Conservation (phyloP, 2,797 vertebrate genomes). For the Moxostoma hubbsi region DNA sequence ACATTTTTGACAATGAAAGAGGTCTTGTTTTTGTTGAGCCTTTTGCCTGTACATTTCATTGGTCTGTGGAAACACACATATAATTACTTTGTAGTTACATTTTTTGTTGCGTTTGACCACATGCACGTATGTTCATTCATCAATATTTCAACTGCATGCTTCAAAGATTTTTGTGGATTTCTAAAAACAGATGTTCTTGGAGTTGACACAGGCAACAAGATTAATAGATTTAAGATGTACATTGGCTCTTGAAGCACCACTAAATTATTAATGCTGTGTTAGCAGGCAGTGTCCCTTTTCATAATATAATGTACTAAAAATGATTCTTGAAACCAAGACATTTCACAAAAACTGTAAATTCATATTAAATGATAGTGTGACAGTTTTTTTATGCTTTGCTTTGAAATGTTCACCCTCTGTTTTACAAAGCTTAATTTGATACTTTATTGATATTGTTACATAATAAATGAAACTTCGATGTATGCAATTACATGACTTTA, state of each 20-base stretch:
- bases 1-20: constrained; percentile 40
- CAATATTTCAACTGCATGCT: constrained; percentile 35
- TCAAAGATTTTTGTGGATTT: constrained; percentile 7
- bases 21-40: constrained; percentile 38
- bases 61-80: constrained; percentile 20
- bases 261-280: background rate
- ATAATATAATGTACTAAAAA: no score
- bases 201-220: constrained; percentile 2
- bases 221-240: constrained; percentile 29
- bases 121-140: constrained; percentile 18
- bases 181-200: constrained; percentile 17
- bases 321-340: background rate
- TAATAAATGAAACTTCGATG: no score
- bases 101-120: constrained; percentile 6
- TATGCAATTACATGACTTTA: no score
- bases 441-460: no score
- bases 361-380: background rate
- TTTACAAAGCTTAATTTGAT: no score
- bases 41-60: constrained; percentile 38
- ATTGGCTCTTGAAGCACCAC: background rate
- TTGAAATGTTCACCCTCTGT: no score
- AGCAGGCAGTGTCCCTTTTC: background rate
- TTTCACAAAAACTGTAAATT: background rate
- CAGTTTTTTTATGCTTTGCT: no score
- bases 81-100: background rate